Evolutionary conservation across 2,113 vertebrate genomes (phyloP).

Genomic region (Butorides virescens): DNA sequence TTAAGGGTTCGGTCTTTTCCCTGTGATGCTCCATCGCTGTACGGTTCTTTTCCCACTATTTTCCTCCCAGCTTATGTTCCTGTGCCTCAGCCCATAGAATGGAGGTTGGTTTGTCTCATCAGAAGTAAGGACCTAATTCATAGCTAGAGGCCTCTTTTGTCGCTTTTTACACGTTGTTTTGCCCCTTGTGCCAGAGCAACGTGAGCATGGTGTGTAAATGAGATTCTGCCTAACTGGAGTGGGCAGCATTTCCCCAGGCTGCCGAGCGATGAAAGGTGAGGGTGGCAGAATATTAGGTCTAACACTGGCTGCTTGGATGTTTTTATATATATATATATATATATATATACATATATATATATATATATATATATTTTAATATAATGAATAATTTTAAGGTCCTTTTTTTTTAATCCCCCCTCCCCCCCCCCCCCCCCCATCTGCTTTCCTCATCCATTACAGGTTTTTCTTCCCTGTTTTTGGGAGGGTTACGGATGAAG

Average conservation of each 20-base stretch:
- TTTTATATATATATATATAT: too few relatives aligned
- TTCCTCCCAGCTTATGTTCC: not conserved
- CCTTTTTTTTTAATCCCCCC: not conserved
- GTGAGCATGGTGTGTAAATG: not conserved
- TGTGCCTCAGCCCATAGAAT: not conserved
- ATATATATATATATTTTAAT: not conserved
- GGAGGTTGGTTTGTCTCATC: not conserved
- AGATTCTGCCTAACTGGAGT: not conserved
- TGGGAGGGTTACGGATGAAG: not conserved
- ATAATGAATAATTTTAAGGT: not conserved
- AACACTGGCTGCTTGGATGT: not conserved
- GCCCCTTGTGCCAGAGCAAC: not conserved
- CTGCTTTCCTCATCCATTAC: not conserved
- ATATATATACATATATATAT: too few relatives aligned
- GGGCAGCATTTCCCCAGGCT: not conserved
- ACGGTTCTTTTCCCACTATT: fast-evolving
- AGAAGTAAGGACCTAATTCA: not conserved
- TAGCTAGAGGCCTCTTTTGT: not conserved
- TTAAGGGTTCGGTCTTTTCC: not conserved
- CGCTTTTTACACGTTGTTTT: not conserved
- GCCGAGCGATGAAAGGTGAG: not conserved
- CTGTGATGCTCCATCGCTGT: not conserved
- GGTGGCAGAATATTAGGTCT: not conserved
- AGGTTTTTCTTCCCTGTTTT: not conserved
- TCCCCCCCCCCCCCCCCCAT: not conserved